Evolutionary conservation across 2,797 vertebrate species (phyloP), one percentile per base, ranked within the genome.

Genomic region (Tapirus indicus): DNA sequence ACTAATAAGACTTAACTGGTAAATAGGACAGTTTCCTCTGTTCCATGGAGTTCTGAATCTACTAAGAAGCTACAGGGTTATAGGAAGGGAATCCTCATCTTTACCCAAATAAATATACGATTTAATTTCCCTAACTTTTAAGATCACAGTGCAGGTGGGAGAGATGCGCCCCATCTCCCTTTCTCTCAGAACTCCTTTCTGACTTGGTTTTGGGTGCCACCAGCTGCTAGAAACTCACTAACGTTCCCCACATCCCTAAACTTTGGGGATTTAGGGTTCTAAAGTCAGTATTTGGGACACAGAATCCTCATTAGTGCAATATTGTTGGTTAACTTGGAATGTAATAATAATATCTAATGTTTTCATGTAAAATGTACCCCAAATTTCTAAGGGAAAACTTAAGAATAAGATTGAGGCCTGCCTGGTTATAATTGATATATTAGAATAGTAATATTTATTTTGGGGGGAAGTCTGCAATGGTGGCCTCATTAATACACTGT

Each of bases 371-470:
- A 89, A 58, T 49, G 10, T 1, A 93, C 14, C 17, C 16, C 18
- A 82, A 38, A 72, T 89, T 89, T 96, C 54, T 62, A 35, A 87
- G 92, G 68, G 62, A 66, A 84, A 79, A 75, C 38, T 91, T 91
- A 74, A 32, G 54, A 88, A n/a, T 66, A 66, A 85, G 12, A 32
- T 58, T 88, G 66, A 96, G 23, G 25, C 9, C 29, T 85, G 2
- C 18, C 16, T 75, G 4, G 58, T 85, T 60, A 62, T 21, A 68
- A 25, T 13, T 71, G 35, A 77, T 64, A 32, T 18, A 44, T 77
- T 77, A 88, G n/a, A 95, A 84, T 25, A 77, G 25, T 52, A 64
- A 35, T 89, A 69, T 32, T 96, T 78, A 66, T 75, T 75, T 75
- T 62, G 12, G 2, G n/a, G 17, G 69, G 58, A 78, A n/a, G 0